Evolutionary conservation across 2,888 invertebrate species (phyloP).

Genomic region (Drosophila kambysellisi): DNA sequence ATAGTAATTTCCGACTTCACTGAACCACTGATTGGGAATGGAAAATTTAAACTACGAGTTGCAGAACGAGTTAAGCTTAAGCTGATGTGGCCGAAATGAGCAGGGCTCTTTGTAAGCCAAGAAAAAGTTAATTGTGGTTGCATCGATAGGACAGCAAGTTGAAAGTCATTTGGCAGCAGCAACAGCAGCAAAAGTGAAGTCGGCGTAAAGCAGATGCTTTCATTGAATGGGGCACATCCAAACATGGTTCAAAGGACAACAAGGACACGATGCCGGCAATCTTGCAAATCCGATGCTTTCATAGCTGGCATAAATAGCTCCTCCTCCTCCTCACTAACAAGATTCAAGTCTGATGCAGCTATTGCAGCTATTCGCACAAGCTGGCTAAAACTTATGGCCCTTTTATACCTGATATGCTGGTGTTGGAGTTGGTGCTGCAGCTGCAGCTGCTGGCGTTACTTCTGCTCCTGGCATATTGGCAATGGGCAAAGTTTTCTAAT

Average conservation of each 20-base stretch:
- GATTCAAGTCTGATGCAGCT: constrained; percentile 12
- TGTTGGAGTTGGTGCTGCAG: background rate
- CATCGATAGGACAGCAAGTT: constrained; percentile 32
- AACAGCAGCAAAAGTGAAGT: constrained; percentile 9
- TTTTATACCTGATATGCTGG: constrained; percentile 14
- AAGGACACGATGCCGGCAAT: constrained; percentile 24
- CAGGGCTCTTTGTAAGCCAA: constrained; percentile 7
- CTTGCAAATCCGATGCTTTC: constrained; percentile 48
- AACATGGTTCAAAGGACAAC: constrained; percentile 17
- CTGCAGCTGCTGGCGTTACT: constrained; percentile 11
- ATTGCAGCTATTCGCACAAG: constrained; percentile 47
- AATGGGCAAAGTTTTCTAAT: constrained; percentile 76
- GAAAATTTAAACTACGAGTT: background rate
- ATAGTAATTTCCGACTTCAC: constrained; percentile 2
- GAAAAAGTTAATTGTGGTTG: constrained; percentile 25
- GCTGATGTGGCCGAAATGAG: background rate
- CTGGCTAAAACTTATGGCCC: constrained; percentile 55
- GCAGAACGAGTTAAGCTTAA: constrained; percentile 3
- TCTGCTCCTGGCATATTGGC: constrained; percentile 47
- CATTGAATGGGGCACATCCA: constrained; percentile 10
- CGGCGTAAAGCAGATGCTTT: constrained; percentile 15
- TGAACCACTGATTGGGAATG: background rate
- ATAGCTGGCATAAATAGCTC: constrained; percentile 50
- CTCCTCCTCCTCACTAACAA: background rate
- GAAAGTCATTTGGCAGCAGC: constrained; percentile 42